Base-by-base conservation (phyloP, 2,113 vertebrate species). In the Danio rerio region DNA sequence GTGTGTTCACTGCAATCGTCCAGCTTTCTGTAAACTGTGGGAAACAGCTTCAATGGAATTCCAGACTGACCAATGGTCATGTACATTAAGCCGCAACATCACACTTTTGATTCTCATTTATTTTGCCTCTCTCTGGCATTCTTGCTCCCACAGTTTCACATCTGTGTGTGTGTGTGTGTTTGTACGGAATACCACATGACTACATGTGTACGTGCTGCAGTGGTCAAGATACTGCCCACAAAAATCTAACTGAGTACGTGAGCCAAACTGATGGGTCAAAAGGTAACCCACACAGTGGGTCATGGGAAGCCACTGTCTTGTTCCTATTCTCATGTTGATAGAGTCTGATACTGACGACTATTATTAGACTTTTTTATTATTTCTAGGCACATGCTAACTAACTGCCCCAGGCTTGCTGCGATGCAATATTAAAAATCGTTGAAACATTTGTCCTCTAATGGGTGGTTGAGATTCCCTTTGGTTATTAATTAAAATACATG, bases 1-100 rank as follows among this genome's bases (percentile, higher is more conserved):
- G 90, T 92, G 87, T 71, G 88, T 85, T 90, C 81, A 74, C 65
- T 78, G 53, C 62, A 70, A 80, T n/a, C 12, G 9, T 84, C 76
- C 53, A 78, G 83, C 83, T 82, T 88, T 79, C 80, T 78, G 82
- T 10, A 53, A 91, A 66, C 84, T 93, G 92, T 94, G 94, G 93
- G 93, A 94, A 94, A 92, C 53, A 50, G 40, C 75, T 85, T 87
- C 84, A 84, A 81, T 81, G 79, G 84, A 84, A 84, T 85, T 87
- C 81, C 84, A 81, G 42, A 70, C 81, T 79, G 81, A 80, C 84
- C 84, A 87, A 81, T 85, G 68, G 15, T 8, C 45, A 83, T 49
- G 16, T 42, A 55, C 58, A n/a, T 66, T 66, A 21, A 45, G 55
- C 9, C 6, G 31, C 65, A 4, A 53, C 75, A 59, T 68, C 74